Evolutionary conservation across 2,888 invertebrate species (phyloP), one percentile per base, ranked within the genome.

Genomic region (Drosophila neotestacea): DNA sequence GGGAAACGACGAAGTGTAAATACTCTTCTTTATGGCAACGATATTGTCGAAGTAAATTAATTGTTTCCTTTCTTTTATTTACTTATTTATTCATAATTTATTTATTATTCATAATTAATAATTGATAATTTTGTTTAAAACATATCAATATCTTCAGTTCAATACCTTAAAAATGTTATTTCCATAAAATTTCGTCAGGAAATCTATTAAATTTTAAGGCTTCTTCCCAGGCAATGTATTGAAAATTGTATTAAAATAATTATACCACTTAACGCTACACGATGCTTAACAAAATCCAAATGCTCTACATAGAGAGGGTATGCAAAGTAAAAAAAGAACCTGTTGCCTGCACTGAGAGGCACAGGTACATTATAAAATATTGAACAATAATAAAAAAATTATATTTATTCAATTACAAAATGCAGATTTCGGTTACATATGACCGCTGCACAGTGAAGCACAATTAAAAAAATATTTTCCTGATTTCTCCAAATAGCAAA

Each of bases 321-420:
- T 39, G 2, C 9, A 1, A 48, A 13, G 50, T 42, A 46, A 70
- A 59, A 59, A 42, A 55, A 59, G 81, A 83, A 81, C 79, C 77
- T 77, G 84, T 80, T 80, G 56, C 11, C 32, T 59, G 55, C 28
- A 28, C 39, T 16, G 4, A 32, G 10, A 55, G 52, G 27, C 39
- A 64, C 27, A 58, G 13, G 42, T 60, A 51, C 41, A 56, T 48
- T 56, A 41, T 64, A 47, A 73, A 41, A 58, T 64, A 65, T 70
- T 60, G 56, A 59, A 64, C 55, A 67, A 52, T 61, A 30, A 27
- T 42, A 32, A 58, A 72, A 13, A 61, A 65, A 64, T 54, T 46
- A 61, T 56, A 48, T 67, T 73, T 56, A 56, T 44, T 52, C 68
- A 72, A 73, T 72, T 73, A 62, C 55, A 46, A 13, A 32, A 38